Conservation (phyloP, 1,140 invertebrate species). For the Maconellicoccus hirsutus region DNA sequence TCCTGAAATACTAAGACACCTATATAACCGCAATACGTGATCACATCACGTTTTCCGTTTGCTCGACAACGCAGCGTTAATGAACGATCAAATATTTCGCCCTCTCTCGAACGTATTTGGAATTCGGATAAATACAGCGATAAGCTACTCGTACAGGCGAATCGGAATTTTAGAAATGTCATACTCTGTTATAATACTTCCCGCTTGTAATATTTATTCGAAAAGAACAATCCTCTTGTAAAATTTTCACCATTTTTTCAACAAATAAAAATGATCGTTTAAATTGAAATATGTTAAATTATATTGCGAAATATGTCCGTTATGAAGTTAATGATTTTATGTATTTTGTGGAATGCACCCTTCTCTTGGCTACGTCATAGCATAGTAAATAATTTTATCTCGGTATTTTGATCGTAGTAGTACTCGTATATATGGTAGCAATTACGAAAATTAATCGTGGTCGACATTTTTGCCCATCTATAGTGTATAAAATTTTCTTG, state of each 20-base stretch:
- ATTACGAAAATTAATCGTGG: neutral
- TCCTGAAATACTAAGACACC: too few species aligned
- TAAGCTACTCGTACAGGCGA: neutral
- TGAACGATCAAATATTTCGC: neutral
- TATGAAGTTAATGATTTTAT: neutral
- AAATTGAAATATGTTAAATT: slow-evolving; percentile 1
- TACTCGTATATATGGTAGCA: neutral
- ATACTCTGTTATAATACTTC: neutral
- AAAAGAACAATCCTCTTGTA: neutral
- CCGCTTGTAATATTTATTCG: too few species aligned
- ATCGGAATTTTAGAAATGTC: neutral
- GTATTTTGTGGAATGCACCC: too few species aligned
- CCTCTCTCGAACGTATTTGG: neutral
- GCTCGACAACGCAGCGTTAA: neutral
- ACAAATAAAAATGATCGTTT: neutral
- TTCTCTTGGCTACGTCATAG: neutral
- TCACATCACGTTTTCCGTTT: neutral
- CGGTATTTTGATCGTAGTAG: neutral
- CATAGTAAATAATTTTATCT: neutral
- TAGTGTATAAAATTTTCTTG: neutral
- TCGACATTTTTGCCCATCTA: neutral
- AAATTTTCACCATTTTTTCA: neutral
- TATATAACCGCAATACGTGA: too few species aligned
- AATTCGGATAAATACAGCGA: neutral
- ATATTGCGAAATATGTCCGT: neutral